Evolutionary conservation across 2,797 vertebrate species (phyloP).

Genomic region (Dendrocincla tyrannina): DNA sequence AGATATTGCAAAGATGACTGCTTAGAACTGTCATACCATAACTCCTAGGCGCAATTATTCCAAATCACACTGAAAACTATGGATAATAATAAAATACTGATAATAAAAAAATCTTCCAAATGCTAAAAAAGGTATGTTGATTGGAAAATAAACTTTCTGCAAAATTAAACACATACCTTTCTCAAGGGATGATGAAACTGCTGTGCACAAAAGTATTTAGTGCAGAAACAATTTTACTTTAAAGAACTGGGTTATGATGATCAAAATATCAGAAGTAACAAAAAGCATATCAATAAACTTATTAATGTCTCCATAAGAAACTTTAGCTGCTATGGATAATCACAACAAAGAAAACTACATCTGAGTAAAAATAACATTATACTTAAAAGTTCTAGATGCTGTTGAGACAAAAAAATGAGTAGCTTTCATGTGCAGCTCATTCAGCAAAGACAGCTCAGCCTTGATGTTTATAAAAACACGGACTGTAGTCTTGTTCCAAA

Average conservation of each 20-base stretch:
- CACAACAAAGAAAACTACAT: not conserved
- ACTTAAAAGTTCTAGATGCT: not conserved
- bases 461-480: not conserved
- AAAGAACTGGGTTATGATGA: not conserved
- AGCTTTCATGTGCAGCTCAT: not conserved
- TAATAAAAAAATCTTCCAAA: not conserved
- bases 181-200: not conserved
- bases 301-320: not conserved
- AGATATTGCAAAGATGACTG: not conserved
- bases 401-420: not conserved
- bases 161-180: not conserved
- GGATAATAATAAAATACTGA: not conserved
- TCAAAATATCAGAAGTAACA: not conserved
- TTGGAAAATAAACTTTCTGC: not conserved
- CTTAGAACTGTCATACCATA: not conserved
- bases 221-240: not conserved
- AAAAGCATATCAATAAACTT: not conserved
- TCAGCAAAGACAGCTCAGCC: not conserved
- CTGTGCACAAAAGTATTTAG: not conserved
- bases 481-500: not conserved
- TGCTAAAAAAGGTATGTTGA: not conserved
- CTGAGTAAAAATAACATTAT: not conserved
- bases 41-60: not conserved
- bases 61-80: not conserved
- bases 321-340: not conserved